A percentile compares a stretch with the other conserved stretches of the same genome.
Conservation (phyloP, 1,140 invertebrate genomes). For the Musca vetustissima region DNA sequence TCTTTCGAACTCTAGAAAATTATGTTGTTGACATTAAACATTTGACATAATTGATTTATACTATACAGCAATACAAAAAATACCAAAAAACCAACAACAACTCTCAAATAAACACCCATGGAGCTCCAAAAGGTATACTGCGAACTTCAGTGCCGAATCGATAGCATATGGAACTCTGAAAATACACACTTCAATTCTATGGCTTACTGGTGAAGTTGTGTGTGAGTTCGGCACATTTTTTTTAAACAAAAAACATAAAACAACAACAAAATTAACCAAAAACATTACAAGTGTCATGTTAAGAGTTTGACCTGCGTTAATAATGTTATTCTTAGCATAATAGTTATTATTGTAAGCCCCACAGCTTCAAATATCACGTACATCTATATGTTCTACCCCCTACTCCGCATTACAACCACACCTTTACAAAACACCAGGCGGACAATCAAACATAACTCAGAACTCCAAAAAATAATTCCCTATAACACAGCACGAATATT, state of each 20-base stretch:
- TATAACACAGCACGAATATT: too few relatives aligned
- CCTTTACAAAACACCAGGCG: too few relatives aligned
- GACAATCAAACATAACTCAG: too few relatives aligned
- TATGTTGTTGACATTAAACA: slow-evolving; percentile 24
- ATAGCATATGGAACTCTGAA: too few relatives aligned
- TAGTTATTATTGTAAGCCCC: too few relatives aligned
- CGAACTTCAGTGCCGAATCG: background rate
- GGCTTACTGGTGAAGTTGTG: too few relatives aligned
- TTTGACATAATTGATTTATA: slow-evolving; percentile 25
- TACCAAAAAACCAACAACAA: background rate
- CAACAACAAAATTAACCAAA: slow-evolving; percentile 9
- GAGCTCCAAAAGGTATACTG: background rate
- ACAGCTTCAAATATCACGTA: too few relatives aligned
- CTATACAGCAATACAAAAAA: slow-evolving; percentile 1
- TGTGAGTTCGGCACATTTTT: too few relatives aligned
- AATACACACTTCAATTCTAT: too few relatives aligned
- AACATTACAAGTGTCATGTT: slow-evolving; percentile 24
- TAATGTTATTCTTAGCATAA: slow-evolving; percentile 16
- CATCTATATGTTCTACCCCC: too few relatives aligned
- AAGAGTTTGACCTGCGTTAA: slow-evolving; percentile 23
- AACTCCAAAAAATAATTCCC: too few relatives aligned
- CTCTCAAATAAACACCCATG: slow-evolving; percentile 5
- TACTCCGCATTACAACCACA: too few relatives aligned
- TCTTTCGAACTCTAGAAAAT: background rate
- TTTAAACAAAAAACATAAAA: background rate